A percentile compares a stretch with the other conserved stretches of the same genome.
phyloP scores from a whole-genome alignment of 1,140 invertebrate genomes.

The Papilio glaucus region DNA sequence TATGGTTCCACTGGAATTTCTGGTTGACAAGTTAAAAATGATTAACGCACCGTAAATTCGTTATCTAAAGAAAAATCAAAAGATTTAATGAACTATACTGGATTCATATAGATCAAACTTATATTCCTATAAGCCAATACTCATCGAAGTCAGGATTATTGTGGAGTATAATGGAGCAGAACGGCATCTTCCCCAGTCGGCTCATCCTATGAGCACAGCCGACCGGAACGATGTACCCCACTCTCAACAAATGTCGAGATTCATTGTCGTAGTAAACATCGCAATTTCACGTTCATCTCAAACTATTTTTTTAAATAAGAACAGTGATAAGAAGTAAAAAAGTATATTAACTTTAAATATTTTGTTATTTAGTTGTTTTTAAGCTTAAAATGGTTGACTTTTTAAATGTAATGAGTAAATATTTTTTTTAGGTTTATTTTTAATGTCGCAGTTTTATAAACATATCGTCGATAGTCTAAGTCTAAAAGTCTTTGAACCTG shows the following conservation, averaged over 20 bases:
- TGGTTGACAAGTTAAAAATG: neutral
- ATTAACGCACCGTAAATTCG: neutral
- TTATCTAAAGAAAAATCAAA: neutral
- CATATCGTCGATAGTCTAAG: too few species aligned
- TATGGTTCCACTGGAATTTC: too few species aligned
- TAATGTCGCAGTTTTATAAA: too few species aligned
- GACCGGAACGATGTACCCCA: constrained; percentile 73
- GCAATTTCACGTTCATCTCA: too few species aligned
- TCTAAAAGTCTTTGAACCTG: too few species aligned
- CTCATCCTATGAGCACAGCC: constrained; percentile 73
- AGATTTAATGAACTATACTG: neutral
- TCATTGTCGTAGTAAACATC: constrained; percentile 64
- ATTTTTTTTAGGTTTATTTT: too few species aligned
- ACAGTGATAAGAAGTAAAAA: neutral
- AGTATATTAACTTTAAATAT: neutral
- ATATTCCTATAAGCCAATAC: constrained; percentile 1
- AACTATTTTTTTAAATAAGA: too few species aligned
- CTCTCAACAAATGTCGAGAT: constrained; percentile 70
- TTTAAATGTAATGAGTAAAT: too few species aligned
- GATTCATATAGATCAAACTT: neutral
- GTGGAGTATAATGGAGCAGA: constrained; percentile 71
- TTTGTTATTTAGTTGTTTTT: constrained; percentile 3
- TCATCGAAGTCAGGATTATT: constrained; percentile 55
- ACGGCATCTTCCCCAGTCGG: constrained; percentile 67
- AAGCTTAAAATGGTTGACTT: too few species aligned